phyloP scores from a whole-genome alignment of 64 coral and sea anemone genomes.

The Orbicella faveolata region DNA sequence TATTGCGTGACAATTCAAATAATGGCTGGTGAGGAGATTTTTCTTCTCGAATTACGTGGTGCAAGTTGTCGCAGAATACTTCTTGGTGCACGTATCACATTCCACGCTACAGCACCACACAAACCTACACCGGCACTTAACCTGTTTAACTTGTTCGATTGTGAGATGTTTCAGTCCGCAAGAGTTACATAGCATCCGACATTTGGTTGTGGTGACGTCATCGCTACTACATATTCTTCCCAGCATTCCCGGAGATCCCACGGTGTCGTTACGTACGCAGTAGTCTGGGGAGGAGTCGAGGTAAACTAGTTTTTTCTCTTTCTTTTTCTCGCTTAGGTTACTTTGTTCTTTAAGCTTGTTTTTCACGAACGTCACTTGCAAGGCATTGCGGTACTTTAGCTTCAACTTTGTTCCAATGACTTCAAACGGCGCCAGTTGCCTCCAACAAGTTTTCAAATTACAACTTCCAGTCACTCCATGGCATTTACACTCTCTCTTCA shows the following conservation, averaged over 20 bases:
- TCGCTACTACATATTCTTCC: constrained; percentile 48
- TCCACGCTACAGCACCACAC: constrained; percentile 66
- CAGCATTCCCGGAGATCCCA: constrained; percentile 52
- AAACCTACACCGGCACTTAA: constrained; percentile 46
- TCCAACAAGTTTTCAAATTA: constrained; percentile 57
- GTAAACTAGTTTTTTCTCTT: constrained; percentile 57
- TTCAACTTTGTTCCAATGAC: constrained; percentile 67
- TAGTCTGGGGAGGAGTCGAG: constrained; percentile 61
- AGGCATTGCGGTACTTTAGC: constrained; percentile 62
- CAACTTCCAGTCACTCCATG: constrained; percentile 60
- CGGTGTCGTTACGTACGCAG: constrained; percentile 32
- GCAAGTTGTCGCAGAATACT: constrained; percentile 37
- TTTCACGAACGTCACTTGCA: constrained; percentile 36
- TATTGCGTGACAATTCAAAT: too few species aligned
- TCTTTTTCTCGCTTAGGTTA: constrained; percentile 8
- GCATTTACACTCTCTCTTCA: constrained; percentile 68
- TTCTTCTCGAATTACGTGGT: not conserved
- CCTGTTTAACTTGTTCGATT: not conserved
- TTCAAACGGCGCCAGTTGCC: constrained; percentile 36
- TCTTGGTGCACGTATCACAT: constrained; percentile 43
- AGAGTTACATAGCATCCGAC: constrained; percentile 9
- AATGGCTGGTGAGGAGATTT: too few species aligned
- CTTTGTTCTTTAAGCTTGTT: constrained; percentile 37
- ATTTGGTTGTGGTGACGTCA: constrained; percentile 11
- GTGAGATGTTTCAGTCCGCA: constrained; percentile 14